Conservation (phyloP, 2,888 invertebrate species). For the Xylocampa areola region DNA sequence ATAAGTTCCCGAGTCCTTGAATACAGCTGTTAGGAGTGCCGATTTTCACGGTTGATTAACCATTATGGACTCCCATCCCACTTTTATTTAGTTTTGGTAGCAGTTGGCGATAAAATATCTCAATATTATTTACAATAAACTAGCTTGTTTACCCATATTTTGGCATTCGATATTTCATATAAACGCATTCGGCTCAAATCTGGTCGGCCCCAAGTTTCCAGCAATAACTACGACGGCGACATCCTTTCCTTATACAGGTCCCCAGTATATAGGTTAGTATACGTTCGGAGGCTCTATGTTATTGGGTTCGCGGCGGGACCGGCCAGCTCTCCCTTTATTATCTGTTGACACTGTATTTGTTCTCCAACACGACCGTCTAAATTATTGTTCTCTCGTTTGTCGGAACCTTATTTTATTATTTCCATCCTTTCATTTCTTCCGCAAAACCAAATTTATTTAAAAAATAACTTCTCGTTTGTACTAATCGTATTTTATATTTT, state of each 20-base stretch:
- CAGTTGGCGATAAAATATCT: constrained; percentile 34
- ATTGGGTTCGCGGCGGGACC: constrained; percentile 72
- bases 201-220: constrained; percentile 65
- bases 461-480: constrained; percentile 55
- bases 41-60: constrained; percentile 50
- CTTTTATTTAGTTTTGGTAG: constrained; percentile 44
- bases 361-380: constrained; percentile 70
- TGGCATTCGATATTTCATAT: constrained; percentile 65
- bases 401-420: constrained; percentile 63
- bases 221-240: constrained; percentile 71
- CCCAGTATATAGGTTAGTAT: constrained; percentile 69
- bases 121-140: constrained; percentile 52
- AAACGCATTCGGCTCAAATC: constrained; percentile 69
- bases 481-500: constrained; percentile 58
- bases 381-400: constrained; percentile 72
- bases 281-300: constrained; percentile 69
- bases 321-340: constrained; percentile 76
- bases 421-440: constrained; percentile 53
- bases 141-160: constrained; percentile 60
- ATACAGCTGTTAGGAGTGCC: constrained; percentile 49
- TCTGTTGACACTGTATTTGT: constrained; percentile 79
- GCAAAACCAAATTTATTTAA: constrained; percentile 56
- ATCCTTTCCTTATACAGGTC: constrained; percentile 73
- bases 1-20: constrained; percentile 62
- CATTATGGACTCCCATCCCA: constrained; percentile 23